Percentiles rank a stretch among this genome's conserved stretches.
phyloP scores from a whole-genome alignment of 2,113 vertebrate genomes.

The Ascaphus truei region DNA sequence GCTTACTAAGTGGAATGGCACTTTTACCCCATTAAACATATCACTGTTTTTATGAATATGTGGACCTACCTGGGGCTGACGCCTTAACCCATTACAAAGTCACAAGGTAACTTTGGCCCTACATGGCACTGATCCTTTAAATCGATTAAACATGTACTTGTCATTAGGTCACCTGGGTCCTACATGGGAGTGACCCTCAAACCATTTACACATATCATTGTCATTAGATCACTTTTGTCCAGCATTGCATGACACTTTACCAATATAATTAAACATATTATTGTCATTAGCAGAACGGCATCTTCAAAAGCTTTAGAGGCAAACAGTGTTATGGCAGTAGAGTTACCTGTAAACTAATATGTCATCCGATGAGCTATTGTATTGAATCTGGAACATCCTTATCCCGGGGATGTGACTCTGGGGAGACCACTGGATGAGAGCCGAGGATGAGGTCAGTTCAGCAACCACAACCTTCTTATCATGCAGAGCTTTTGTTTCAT shows the following conservation, averaged over 20 bases:
- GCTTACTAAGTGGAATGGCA: neutral
- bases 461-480: constrained; percentile 71
- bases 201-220: neutral
- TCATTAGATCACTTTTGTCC: neutral
- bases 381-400: constrained; percentile 93
- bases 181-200: neutral
- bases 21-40: neutral
- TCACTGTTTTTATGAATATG: neutral
- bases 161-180: neutral
- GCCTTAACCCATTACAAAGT: neutral
- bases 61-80: neutral
- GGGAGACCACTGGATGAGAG: constrained; percentile 82
- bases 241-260: no score
- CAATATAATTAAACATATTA: no score
- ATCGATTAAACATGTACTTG: neutral
- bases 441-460: constrained; percentile 85
- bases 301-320: neutral
- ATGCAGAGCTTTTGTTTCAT: constrained; percentile 54
- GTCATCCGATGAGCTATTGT: constrained; percentile 89
- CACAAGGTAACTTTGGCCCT: neutral
- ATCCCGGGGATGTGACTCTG: constrained; percentile 71
- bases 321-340: neutral
- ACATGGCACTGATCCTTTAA: neutral
- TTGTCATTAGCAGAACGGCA: neutral
- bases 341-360: constrained; percentile 86